Evolutionary conservation across 2,113 vertebrate species (phyloP), one percentile per base, ranked within the genome.

Genomic region (Propithecus coquereli): DNA sequence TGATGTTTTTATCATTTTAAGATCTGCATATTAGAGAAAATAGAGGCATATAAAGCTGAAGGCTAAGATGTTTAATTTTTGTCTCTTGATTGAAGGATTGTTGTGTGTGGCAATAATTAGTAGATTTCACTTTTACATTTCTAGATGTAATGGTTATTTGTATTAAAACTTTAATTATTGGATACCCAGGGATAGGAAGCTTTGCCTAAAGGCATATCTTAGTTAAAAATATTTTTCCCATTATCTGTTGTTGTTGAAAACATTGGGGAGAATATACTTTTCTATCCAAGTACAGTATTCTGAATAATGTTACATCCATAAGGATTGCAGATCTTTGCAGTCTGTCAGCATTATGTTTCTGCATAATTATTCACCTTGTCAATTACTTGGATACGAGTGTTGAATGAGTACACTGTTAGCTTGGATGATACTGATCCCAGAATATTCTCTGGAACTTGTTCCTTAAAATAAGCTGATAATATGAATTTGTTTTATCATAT

Each of bases 361-460:
- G 73, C 10, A 20, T 83, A 87, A 89, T 93, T 94, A 89, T 89
- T 96, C 91, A 96, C 91, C 85, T 95, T 96, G 95, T 96, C 95
- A 96, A 52, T 95, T 93, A 95, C 91, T 87, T 25, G 8, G 45
- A 91, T 82, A 14, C 89, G 82, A 88, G 40, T 93, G 85, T 65
- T 92, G 86, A 96, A 82, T 25, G 45, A 95, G 54, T 79, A 80
- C 34, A 70, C 18, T 57, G 50, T 95, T 90, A 79, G 66, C 61
- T 94, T 2, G 10, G 87, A 94, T 74, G 68, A 80, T 77, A 65
- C 43, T 86, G 54, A 79, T 91, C 52, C 30, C 71, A 96, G 45
- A 79, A 74, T 94, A 87, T 90, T 95, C 90, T 59, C 65, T 90
- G 71, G 83, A 97, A 95, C 76, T 40, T 66, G 76, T 70, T 94